These are phyloP conservation scores for Sebastiscus albofasciatus DNA, from an alignment of 2,797 vertebrate species.

Conservation along the genomic window DNA sequence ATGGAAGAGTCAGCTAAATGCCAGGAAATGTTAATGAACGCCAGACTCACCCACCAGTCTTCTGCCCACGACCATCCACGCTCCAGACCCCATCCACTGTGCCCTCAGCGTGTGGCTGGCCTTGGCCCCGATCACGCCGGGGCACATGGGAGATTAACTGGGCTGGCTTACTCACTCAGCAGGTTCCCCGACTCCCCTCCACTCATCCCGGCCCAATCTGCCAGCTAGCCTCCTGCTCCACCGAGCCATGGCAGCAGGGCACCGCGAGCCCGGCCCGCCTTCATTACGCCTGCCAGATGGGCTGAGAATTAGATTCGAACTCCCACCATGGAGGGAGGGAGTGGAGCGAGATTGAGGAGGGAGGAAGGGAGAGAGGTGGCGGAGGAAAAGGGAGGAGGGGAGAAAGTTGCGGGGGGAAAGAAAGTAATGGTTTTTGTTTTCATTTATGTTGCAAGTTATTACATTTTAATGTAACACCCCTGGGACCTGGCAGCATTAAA, in stretches of 20 bases:
- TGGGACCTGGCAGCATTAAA: constrained; percentile 85
- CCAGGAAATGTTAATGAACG: constrained; percentile 58
- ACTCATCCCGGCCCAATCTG: constrained; percentile 81
- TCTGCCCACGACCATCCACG: constrained; percentile 55
- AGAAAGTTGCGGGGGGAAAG: constrained; percentile 49
- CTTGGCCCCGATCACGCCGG: constrained; percentile 76
- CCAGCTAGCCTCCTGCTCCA: constrained; percentile 81
- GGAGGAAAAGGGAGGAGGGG: constrained; percentile 42
- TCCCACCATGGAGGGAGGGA: constrained; percentile 78
- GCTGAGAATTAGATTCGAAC: constrained; percentile 85
- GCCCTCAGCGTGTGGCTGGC: constrained; percentile 72
- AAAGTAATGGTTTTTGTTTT: constrained; percentile 86
- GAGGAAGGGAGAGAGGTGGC: constrained; percentile 56
- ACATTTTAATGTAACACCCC: constrained; percentile 87
- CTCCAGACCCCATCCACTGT: constrained; percentile 56
- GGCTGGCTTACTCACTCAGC: constrained; percentile 79
- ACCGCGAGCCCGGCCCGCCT: constrained; percentile 74
- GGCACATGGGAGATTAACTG: constrained; percentile 81
- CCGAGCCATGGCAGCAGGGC: constrained; percentile 79
- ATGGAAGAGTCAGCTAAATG: constrained; percentile 26
- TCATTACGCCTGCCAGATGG: constrained; percentile 86
- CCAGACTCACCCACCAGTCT: constrained; percentile 39
- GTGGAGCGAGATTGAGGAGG: constrained; percentile 61
- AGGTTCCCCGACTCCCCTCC: constrained; percentile 76
- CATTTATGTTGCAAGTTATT: constrained; percentile 88